Evolutionary conservation across 2,797 vertebrate species (phyloP).

Genomic region (Lemur catta): DNA sequence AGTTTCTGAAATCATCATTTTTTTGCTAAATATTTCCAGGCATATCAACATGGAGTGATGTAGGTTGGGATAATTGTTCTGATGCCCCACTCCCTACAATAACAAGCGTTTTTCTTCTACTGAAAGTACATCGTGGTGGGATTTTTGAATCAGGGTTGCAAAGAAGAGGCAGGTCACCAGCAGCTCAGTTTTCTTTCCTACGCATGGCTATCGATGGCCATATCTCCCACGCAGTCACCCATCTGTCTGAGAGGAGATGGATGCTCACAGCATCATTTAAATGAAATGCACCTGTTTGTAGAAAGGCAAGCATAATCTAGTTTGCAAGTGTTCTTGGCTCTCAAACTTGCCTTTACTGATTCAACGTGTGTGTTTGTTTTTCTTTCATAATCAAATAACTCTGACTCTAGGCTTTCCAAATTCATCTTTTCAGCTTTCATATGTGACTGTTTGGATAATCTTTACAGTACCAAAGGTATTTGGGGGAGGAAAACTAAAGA

Average conservation of each 20-base stretch:
- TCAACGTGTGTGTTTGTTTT: not conserved
- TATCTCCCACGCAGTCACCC: slow-evolving; percentile 5
- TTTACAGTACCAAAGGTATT: not conserved
- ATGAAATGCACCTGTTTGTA: slow-evolving; percentile 53
- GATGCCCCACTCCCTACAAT: not conserved
- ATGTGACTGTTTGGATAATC: not conserved
- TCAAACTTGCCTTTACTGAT: not conserved
- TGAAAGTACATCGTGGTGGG: not conserved
- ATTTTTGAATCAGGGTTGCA: not conserved
- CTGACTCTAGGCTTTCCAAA: not conserved
- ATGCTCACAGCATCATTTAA: not conserved
- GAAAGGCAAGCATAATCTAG: not conserved
- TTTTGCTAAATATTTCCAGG: not conserved
- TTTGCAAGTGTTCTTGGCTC: not conserved
- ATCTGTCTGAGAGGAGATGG: slow-evolving; percentile 34
- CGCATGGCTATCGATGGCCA: not conserved
- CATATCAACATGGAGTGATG: not conserved
- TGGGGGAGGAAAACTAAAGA: not conserved
- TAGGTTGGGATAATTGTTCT: not conserved
- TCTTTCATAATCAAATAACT: not conserved
- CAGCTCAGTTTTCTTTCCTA: not conserved
- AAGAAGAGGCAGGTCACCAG: not conserved
- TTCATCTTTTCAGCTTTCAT: not conserved
- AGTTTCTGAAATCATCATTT: not conserved
- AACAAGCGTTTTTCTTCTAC: not conserved